phyloP scores from a whole-genome alignment of 2,888 invertebrate genomes.

The Nowickia ferox region DNA sequence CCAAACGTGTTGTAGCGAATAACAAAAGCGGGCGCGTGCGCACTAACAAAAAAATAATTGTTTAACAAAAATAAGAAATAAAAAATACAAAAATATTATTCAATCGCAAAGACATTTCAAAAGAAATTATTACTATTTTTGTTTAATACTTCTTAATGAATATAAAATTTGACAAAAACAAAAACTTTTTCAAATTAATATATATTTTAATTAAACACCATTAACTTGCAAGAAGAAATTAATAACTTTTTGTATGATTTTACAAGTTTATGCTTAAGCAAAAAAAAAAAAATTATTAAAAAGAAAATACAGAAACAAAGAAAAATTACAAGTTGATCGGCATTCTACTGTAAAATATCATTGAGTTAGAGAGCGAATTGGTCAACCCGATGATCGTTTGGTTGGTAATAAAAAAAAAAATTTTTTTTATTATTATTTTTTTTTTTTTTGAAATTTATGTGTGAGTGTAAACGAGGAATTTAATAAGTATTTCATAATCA shows the following conservation, averaged over 20 bases:
- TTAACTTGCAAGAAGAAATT: neutral
- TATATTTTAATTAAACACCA: constrained; percentile 4
- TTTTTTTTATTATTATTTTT: too few species aligned
- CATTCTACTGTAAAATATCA: constrained; percentile 62
- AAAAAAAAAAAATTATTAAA: neutral
- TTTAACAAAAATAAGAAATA: neutral
- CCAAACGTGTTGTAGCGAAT: constrained; percentile 67
- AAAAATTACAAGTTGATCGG: constrained; percentile 63
- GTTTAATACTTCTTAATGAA: neutral
- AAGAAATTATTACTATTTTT: neutral
- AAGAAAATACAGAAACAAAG: neutral
- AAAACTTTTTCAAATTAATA: constrained; percentile 14
- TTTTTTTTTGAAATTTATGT: neutral
- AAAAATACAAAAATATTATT: neutral
- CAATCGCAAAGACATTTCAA: constrained; percentile 4
- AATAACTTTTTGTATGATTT: neutral
- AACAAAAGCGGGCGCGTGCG: constrained; percentile 56
- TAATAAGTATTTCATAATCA: constrained; percentile 67
- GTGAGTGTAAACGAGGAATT: constrained; percentile 52
- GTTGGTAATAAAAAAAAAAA: neutral
- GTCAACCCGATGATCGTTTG: constrained; percentile 37
- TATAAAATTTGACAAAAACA: neutral
- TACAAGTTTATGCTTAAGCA: constrained; percentile 57
- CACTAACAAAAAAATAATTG: constrained; percentile 47
- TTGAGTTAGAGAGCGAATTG: constrained; percentile 52